Conservation (phyloP, 2,113 vertebrate genomes). For the Equus przewalskii region DNA sequence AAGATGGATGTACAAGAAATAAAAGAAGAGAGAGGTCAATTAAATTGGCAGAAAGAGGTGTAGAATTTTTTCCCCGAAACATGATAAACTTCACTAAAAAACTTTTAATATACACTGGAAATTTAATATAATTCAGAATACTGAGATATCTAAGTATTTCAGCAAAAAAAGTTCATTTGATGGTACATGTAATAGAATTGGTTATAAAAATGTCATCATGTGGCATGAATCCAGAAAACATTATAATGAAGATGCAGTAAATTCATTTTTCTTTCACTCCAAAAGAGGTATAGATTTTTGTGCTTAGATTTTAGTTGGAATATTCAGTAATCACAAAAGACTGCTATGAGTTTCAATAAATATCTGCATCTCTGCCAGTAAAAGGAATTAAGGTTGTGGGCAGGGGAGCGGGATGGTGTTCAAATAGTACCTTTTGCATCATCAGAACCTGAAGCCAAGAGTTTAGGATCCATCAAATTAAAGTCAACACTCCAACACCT, state of each 20-base stretch:
- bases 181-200: background rate
- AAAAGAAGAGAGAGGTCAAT: background rate
- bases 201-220: background rate
- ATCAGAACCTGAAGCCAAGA: slow-evolving; percentile 98
- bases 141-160: slow-evolving; percentile 14
- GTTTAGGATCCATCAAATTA: slow-evolving; percentile 99
- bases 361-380: background rate
- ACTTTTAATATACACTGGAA: background rate
- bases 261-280: slow-evolving; percentile 58
- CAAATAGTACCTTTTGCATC: slow-evolving; percentile 96
- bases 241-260: background rate
- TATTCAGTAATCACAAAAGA: background rate
- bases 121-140: slow-evolving; percentile 14
- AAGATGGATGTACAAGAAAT: background rate
- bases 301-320: background rate
- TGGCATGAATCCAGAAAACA: slow-evolving; percentile 35
- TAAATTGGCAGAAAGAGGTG: background rate
- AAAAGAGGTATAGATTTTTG: background rate
- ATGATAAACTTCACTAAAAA: background rate
- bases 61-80: background rate
- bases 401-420: background rate
- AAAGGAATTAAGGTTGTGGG: background rate
- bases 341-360: background rate
- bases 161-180: background rate
- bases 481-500: slow-evolving; percentile 99